phyloP scores from a whole-genome alignment of 64 coral and sea anemone genomes.

The Actinia equina region DNA sequence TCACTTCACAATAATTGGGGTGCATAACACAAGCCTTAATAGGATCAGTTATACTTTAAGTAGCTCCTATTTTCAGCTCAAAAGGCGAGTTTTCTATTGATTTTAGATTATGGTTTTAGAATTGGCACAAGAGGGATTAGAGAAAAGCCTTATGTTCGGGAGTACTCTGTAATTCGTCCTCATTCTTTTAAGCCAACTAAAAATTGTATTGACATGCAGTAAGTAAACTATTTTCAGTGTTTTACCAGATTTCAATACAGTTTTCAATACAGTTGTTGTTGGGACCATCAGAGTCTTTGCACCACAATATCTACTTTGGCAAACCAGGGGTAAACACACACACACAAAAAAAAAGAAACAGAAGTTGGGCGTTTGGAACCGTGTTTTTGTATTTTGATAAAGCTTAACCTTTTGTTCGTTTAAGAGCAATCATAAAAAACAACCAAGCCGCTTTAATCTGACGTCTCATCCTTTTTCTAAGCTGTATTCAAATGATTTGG shows the following conservation, averaged over 20 bases:
- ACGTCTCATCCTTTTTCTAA: slow-evolving; percentile 7
- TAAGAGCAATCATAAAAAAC: slow-evolving; percentile 16
- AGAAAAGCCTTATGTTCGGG: not conserved
- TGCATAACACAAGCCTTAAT: slow-evolving; percentile 14
- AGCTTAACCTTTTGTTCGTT: slow-evolving; percentile 27
- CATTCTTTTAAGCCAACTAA: not conserved
- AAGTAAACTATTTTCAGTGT: not conserved
- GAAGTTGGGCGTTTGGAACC: not conserved
- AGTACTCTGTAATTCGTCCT: not conserved
- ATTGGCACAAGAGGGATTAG: not conserved
- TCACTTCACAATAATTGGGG: slow-evolving; percentile 9
- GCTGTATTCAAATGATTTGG: slow-evolving; percentile 22
- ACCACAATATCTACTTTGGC: not conserved
- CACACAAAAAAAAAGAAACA: not conserved
- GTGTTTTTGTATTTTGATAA: slow-evolving; percentile 11
- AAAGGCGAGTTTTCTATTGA: slow-evolving; percentile 16
- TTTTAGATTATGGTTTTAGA: slow-evolving; percentile 10
- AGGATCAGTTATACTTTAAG: slow-evolving; percentile 9
- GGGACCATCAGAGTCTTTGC: not conserved
- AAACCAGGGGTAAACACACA: too few species aligned
- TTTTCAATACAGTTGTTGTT: not conserved
- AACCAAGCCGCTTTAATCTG: slow-evolving; percentile 9
- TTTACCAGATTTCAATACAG: not conserved
- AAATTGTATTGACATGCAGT: not conserved
- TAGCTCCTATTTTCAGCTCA: not conserved